Evolutionary conservation across 2,888 invertebrate genomes (phyloP).

Genomic region (Teinopalpus imperialis): DNA sequence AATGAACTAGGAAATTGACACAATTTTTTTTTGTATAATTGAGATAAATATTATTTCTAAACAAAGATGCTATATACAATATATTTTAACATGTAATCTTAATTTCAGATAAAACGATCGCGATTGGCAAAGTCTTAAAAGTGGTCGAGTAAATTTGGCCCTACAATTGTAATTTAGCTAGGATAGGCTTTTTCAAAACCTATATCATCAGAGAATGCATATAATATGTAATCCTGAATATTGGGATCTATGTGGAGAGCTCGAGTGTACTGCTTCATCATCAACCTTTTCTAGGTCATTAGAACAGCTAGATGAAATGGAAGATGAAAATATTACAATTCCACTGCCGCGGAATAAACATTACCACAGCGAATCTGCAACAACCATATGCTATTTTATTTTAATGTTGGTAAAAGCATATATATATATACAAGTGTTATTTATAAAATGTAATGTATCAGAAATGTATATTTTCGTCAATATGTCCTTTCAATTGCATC

Average conservation of each 20-base stretch:
- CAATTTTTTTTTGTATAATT: no score
- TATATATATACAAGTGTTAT: conserved; percentile 24
- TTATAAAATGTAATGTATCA: conserved; percentile 19
- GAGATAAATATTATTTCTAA: no score
- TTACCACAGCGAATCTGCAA: conserved; percentile 26
- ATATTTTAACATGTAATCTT: conserved; percentile 25
- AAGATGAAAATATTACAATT: conserved; percentile 35
- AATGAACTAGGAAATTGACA: no score
- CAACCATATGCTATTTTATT: conserved; percentile 22
- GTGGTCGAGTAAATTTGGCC: conserved; percentile 91
- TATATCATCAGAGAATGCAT: conserved; percentile 72
- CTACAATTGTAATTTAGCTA: conserved; percentile 77
- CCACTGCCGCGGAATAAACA: conserved; percentile 43
- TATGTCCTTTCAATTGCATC: conserved; percentile 6
- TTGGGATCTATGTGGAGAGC: conserved; percentile 67
- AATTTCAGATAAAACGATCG: conserved; percentile 86
- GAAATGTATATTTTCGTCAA: conserved; percentile 13
- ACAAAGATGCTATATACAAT: no score
- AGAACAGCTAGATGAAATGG: conserved; percentile 67
- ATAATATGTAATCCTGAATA: conserved; percentile 66
- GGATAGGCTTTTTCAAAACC: conserved; percentile 78
- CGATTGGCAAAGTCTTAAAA: conserved; percentile 99
- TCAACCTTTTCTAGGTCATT: conserved; percentile 40
- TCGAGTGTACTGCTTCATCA: conserved; percentile 64
- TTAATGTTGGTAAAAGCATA: conserved; percentile 20